Evolutionary conservation across 2,888 invertebrate species (phyloP).

Genomic region (Myathropa florea): DNA sequence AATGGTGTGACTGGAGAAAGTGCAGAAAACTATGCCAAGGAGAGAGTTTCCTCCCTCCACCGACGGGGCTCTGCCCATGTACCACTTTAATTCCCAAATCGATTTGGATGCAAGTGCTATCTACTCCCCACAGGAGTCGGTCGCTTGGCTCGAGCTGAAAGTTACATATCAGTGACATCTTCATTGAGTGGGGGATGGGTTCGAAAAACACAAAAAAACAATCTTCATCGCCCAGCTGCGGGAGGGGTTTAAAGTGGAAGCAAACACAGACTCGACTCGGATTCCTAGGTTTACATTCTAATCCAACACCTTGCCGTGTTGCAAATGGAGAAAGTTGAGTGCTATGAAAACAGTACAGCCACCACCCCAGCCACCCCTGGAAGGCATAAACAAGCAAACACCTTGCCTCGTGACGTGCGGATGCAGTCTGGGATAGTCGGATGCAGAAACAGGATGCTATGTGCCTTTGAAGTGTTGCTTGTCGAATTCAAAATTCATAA

Average conservation of each 20-base stretch:
- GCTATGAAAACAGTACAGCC: slow-evolving; percentile 49
- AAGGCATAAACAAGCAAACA: background rate
- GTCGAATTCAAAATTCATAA: slow-evolving; percentile 64
- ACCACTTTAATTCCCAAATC: slow-evolving; percentile 49
- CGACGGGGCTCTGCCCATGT: background rate
- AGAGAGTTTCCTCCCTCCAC: slow-evolving; percentile 27
- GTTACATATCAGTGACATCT: slow-evolving; percentile 55
- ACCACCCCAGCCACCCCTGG: background rate
- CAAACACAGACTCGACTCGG: slow-evolving; percentile 30
- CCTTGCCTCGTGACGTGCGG: background rate
- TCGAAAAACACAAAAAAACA: slow-evolving; percentile 20
- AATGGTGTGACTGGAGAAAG: slow-evolving; percentile 37
- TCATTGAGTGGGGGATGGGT: slow-evolving; percentile 17
- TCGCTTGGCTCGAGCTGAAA: slow-evolving; percentile 4
- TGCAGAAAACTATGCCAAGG: slow-evolving; percentile 58
- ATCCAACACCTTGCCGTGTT: slow-evolving; percentile 62
- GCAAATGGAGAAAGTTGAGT: slow-evolving; percentile 65
- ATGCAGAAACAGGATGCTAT: slow-evolving; percentile 11
- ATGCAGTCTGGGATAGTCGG: background rate
- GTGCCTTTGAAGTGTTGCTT: slow-evolving; percentile 43
- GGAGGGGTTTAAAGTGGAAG: background rate
- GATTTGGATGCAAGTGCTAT: slow-evolving; percentile 38
- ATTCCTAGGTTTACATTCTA: slow-evolving; percentile 45
- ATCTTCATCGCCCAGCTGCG: background rate
- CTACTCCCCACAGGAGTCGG: background rate